Evolutionary conservation across 2,888 invertebrate genomes (phyloP).

Genomic region (Oscheius onirici): DNA sequence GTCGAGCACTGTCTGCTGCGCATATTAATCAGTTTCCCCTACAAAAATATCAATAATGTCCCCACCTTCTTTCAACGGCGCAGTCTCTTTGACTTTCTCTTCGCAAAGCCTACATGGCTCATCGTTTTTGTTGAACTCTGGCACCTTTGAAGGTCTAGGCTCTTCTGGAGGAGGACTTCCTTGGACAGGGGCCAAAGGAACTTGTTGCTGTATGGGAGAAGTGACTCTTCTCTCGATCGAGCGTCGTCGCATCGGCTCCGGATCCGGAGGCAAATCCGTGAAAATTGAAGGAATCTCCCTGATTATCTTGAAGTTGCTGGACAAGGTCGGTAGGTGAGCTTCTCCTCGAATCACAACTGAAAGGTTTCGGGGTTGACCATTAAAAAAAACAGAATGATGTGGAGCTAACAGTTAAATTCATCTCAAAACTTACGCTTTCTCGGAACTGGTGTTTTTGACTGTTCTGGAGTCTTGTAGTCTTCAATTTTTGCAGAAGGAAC

Average conservation of each 20-base stretch:
- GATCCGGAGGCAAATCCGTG: constrained; percentile 12
- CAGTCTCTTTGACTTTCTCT: not conserved
- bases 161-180: constrained; percentile 25
- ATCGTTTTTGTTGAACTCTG: not conserved
- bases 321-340: constrained; percentile 19
- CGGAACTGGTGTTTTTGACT: constrained; percentile 6
- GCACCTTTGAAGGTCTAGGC: not conserved
- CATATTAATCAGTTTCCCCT: no score
- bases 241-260: constrained; percentile 3
- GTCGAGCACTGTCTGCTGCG: no score
- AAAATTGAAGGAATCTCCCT: not conserved
- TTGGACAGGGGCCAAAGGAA: constrained; percentile 1
- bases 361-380: not conserved
- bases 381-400: not conserved
- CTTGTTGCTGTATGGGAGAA: not conserved
- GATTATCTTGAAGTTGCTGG: constrained; percentile 14
- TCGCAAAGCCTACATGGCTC: constrained; percentile 14
- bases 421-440: not conserved
- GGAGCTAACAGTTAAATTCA: not conserved
- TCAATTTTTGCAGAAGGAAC: not conserved
- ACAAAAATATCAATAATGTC: not conserved
- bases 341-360: constrained; percentile 21
- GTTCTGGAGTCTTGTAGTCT: not conserved
- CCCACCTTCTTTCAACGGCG: not conserved
- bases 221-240: not conserved